Evolutionary conservation across 2,888 invertebrate genomes (phyloP), one percentile per base, ranked within the genome.

Genomic region (Dasypogon diadema): DNA sequence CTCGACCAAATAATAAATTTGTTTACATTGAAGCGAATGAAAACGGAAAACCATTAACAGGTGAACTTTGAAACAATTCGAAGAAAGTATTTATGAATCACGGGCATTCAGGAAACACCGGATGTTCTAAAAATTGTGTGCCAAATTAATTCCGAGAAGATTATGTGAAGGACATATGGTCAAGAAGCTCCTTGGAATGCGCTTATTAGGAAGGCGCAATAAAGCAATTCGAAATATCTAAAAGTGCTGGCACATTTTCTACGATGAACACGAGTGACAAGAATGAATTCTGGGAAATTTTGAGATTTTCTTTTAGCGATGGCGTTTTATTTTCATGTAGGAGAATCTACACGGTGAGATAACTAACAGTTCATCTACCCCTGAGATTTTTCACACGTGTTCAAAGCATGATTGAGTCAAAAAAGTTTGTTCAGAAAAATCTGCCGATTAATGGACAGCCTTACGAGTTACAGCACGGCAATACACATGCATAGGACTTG

Each of bases 91-190:
- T 16, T 21, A 37, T 60, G 60, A 60, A 60, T 60, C 60, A 60
- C 10, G n/a, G 18, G 37, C 18, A 34, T 37, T 60, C 37, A 18
- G 21, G 21, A 60, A 60, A 37, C 37, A 21, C 60, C 60, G 60
- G 60, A 60, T 60, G 37, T 34, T 60, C 34, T 60, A n/a, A 10
- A 21, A 18, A 37, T 14, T 14, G 18, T 18, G n/a, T 60, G 60
- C 60, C 60, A 60, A 60, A 60, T 60, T 34, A 34, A 42, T 60
- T 60, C 60, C 21, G 60, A 60, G 60, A 60, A 60, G 12, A 42
- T 42, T 42, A 42, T 42, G 30, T 30, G n/a, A 42, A 42, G n/a
- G 42, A 42, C n/a, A 6, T 6, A n/a, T 42, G 42, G 42, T 42
- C 42, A 42, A 42, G 42, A 42, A 42, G 42, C 42, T 42, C 42